These are phyloP conservation scores for Syrrhaptes paradoxus DNA, from an alignment of 2,113 vertebrate genomes.

Conservation along the genomic window DNA sequence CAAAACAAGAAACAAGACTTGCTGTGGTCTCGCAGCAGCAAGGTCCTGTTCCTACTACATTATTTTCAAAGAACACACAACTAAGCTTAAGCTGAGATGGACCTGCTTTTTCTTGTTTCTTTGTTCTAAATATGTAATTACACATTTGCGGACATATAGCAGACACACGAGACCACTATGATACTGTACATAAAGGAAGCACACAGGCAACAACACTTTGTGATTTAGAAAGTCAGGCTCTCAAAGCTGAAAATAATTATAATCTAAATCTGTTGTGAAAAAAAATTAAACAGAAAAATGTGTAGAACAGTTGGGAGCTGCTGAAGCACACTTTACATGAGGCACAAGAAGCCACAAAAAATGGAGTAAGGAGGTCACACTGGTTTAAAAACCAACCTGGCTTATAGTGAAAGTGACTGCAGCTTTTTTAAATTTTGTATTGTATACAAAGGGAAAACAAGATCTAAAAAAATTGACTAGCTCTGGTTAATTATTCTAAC, in stretches of 20 bases:
- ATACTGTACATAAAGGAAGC: background rate
- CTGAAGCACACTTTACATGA: conserved; percentile 14
- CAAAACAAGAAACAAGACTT: background rate
- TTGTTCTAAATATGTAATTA: background rate
- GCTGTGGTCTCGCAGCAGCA: fast-evolving
- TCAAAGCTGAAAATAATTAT: conserved; percentile 34
- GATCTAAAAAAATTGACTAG: background rate
- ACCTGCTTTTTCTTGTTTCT: background rate
- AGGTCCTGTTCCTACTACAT: background rate
- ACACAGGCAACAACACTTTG: background rate
- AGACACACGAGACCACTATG: background rate
- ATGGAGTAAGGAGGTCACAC: background rate
- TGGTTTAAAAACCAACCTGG: background rate
- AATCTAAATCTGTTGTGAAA: background rate
- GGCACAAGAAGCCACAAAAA: conserved; percentile 28
- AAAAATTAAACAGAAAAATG: background rate
- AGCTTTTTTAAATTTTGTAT: background rate
- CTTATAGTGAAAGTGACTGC: background rate
- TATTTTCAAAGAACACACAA: background rate
- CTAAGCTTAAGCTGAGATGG: background rate
- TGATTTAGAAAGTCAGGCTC: conserved; percentile 1
- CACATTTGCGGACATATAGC: background rate
- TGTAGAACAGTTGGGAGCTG: background rate
- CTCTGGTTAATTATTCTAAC: background rate
- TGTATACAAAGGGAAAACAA: background rate